Base-by-base conservation (phyloP, 2,797 vertebrate genomes). In the Holocentrus rufus region DNA sequence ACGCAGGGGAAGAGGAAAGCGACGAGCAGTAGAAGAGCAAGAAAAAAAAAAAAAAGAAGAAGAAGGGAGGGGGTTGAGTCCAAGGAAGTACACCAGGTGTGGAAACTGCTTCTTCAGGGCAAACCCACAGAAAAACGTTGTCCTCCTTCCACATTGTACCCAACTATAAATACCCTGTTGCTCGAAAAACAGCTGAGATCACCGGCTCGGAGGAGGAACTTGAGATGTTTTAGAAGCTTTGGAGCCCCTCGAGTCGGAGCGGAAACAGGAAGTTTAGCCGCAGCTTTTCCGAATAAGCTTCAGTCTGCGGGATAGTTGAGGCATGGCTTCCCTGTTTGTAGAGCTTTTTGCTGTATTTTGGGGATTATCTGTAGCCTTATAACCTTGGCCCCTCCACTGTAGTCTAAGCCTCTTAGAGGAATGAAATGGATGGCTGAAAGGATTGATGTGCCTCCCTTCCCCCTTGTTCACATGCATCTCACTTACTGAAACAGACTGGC, bases 371-470 rank as follows among this genome's bases (percentile, higher is more conserved):
- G 76, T 84, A 69, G 87, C 87, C 84, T 87, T 90, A 86, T 91
- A 90, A 91, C 91, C 89, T 84, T 80, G 69, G 84, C 88, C 86
- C 80, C 85, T 87, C 86, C 75, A 87, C 85, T 88, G 79, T 81
- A 85, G 82, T 88, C 89, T 91, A 94, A 94, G 87, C 89, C 89
- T 93, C 88, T 90, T 93, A 93, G 75, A 86, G 79, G 80, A 91
- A 90, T 88, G 82, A 89, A 89, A 87, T 85, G 83, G 85, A 84
- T 76, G 88, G 83, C 55, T 89, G 88, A 85, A 84, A 82, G 87
- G 84, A 82, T 75, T 70, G 80, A 79, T 80, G 74, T 76, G 80
- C 76, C 58, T 86, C 86, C 84, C 84, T 76, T 65, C 81, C 83
- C 86, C 66, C 65, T 78, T 68, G 75, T 87, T 87, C 79, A 77